These are phyloP conservation scores for Parazoanthus darwini DNA, from an alignment of 92 coral and sea anemone species.

Conservation along the genomic window DNA sequence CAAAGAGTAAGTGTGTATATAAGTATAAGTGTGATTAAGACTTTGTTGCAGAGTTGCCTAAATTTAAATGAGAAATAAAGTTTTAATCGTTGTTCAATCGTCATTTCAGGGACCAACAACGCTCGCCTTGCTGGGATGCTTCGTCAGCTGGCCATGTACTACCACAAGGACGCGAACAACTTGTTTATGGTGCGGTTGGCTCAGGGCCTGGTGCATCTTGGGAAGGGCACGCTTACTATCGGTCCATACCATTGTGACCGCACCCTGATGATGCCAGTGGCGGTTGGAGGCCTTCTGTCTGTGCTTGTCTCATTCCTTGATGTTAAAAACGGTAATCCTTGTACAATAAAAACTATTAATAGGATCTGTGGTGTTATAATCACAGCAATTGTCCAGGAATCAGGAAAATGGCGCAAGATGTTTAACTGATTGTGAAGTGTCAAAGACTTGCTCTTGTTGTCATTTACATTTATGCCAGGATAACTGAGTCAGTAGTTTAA, in stretches of 20 bases:
- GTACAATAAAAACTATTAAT: background rate
- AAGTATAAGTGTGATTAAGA: no score
- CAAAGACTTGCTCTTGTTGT: background rate
- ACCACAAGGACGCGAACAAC: slow-evolving; percentile 97
- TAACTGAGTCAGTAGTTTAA: no score
- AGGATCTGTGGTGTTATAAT: background rate
- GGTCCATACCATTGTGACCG: slow-evolving; percentile 99
- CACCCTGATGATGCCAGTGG: slow-evolving; percentile 92
- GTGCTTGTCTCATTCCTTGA: slow-evolving; percentile 92
- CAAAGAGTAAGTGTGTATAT: no score
- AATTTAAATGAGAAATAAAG: background rate
- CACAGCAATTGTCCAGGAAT: no score
- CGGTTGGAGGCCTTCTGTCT: slow-evolving; percentile 95
- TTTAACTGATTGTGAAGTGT: background rate
- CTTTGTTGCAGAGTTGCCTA: background rate
- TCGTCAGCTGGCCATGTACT: slow-evolving; percentile 96
- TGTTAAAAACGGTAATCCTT: slow-evolving; percentile 82
- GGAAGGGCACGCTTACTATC: slow-evolving; percentile 93
- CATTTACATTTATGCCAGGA: no score
- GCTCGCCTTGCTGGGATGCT: slow-evolving; percentile 98
- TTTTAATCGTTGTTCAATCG: background rate
- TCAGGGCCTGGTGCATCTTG: slow-evolving; percentile 98
- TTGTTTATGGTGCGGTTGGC: slow-evolving; percentile 99
- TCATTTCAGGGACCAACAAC: slow-evolving; percentile 82
- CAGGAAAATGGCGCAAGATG: background rate